A percentile compares a stretch with the other conserved stretches of the same genome.
Evolutionary conservation across 2,888 invertebrate genomes (phyloP).

Genomic region (Chirona hameri): DNA sequence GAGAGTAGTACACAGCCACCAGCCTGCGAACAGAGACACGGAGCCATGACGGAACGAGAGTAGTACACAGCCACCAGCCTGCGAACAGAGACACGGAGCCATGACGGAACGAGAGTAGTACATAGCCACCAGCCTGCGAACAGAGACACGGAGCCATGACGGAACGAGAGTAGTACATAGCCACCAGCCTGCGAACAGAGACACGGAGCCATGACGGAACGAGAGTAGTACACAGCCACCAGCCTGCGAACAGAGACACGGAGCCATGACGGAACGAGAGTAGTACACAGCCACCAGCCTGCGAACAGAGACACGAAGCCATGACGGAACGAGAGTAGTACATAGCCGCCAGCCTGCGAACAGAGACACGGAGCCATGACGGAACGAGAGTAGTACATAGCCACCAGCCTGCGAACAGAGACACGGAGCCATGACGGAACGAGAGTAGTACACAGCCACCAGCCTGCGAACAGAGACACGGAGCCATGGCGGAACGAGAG

Average conservation of each 20-base stretch:
- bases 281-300: neutral
- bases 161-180: slow-evolving; percentile 22
- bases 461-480: neutral
- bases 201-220: no score
- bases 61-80: neutral
- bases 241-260: neutral
- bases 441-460: neutral
- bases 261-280: no score
- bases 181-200: neutral
- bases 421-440: no score
- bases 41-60: no score
- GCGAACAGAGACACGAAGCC: neutral
- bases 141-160: neutral
- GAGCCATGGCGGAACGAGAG: neutral
- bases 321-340: no score
- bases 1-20: neutral
- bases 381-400: slow-evolving; percentile 22
- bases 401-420: neutral
- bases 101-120: no score
- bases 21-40: neutral
- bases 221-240: neutral
- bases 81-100: neutral
- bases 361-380: neutral
- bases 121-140: neutral
- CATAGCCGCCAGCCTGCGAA: neutral